Evolutionary conservation across 2,888 invertebrate genomes (phyloP).

Genomic region (Chalcis sispes): DNA sequence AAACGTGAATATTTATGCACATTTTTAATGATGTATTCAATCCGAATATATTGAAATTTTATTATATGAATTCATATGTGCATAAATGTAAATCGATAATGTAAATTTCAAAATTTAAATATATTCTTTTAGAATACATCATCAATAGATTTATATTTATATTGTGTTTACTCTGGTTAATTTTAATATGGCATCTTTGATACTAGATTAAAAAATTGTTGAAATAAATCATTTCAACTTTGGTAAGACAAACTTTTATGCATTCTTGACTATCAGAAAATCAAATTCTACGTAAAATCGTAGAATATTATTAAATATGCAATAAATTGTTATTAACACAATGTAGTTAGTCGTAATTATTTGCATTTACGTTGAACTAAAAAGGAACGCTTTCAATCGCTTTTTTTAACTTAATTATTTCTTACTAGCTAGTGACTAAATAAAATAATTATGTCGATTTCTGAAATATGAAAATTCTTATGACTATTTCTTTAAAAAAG

Average conservation of each 20-base stretch:
- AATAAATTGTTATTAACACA: constrained; percentile 9
- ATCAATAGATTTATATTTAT: constrained; percentile 7
- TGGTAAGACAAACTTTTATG: constrained; percentile 51
- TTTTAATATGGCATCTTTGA: constrained; percentile 55
- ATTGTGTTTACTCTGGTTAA: constrained; percentile 35
- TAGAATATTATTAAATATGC: constrained; percentile 32
- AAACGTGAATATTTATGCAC: constrained; percentile 7
- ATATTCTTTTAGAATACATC: background rate
- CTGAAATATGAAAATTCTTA: constrained; percentile 27
- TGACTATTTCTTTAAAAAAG: background rate
- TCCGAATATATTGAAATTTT: no score
- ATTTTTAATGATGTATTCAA: no score
- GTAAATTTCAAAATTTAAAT: background rate
- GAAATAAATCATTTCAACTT: constrained; percentile 52
- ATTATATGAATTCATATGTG: no score
- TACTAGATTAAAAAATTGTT: constrained; percentile 52
- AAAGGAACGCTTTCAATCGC: constrained; percentile 30
- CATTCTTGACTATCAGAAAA: constrained; percentile 31
- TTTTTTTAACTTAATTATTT: constrained; percentile 32
- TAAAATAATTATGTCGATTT: constrained; percentile 30
- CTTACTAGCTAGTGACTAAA: constrained; percentile 54
- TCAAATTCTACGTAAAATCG: constrained; percentile 36
- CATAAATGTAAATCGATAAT: no score
- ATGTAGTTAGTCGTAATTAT: constrained; percentile 48
- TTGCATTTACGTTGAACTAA: constrained; percentile 30